These are phyloP conservation scores for Coilia nasus DNA, from an alignment of 2,797 vertebrate genomes.

Conservation along the genomic window DNA sequence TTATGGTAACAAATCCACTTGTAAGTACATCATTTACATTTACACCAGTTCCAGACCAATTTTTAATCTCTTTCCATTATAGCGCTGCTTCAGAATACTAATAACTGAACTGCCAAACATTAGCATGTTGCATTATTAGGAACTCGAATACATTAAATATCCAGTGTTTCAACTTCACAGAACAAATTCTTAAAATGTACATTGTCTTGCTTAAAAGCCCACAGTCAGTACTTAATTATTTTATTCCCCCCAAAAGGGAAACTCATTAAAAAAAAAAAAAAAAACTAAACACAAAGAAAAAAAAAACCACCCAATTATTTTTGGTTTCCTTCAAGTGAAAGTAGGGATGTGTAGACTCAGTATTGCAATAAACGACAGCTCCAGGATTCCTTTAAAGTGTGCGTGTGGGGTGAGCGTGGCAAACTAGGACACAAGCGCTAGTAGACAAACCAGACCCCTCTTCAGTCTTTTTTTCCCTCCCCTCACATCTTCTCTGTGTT, in stretches of 20 bases:
- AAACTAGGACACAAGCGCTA: neutral
- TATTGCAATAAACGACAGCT: constrained; percentile 13
- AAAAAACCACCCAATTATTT: constrained; percentile 32
- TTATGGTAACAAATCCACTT: constrained; percentile 62
- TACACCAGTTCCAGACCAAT: constrained; percentile 50
- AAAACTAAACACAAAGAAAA: constrained; percentile 14
- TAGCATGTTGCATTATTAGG: constrained; percentile 38
- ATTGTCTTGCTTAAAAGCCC: constrained; percentile 37
- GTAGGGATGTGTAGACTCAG: constrained; percentile 30
- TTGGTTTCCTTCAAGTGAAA: constrained; percentile 45
- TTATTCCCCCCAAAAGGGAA: constrained; percentile 24
- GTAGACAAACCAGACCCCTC: neutral
- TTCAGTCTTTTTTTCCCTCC: neutral
- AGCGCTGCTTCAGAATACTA: constrained; percentile 38
- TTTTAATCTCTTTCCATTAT: constrained; percentile 30
- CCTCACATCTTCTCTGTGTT: constrained; percentile 7
- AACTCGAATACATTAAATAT: constrained; percentile 43
- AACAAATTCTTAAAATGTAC: constrained; percentile 38
- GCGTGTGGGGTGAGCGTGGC: neutral
- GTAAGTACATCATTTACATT: constrained; percentile 71
- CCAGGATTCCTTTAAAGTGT: constrained; percentile 10
- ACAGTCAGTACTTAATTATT: constrained; percentile 31
- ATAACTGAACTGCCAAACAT: constrained; percentile 27
- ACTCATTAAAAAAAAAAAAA: neutral
- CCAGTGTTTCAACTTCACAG: constrained; percentile 61